Base-by-base conservation (phyloP, 2,888 invertebrate genomes). In the Aspidapion aeneum region DNA sequence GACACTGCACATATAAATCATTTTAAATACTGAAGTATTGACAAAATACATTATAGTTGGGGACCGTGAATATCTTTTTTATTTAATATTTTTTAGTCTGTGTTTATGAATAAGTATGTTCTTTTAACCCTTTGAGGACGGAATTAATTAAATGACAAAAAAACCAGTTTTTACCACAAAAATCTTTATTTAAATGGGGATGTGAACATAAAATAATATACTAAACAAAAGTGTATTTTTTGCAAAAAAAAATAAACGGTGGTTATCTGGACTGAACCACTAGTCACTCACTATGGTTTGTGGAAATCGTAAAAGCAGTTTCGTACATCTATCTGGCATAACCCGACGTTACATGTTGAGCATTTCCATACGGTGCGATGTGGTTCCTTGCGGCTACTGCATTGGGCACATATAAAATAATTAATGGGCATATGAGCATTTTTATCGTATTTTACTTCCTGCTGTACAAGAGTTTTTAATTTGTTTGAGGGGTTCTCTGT, bases 381-480 rank as follows among this genome's bases (percentile, higher is more conserved):
- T 52, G 52, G 17, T 52, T 52, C 18, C 52, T 52, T 52, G 52
- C 52, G 52, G 52, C n/a, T 52, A n/a, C 52, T 5, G n/a, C 52
- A 52, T 52, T 52, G 52, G 52, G 17, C 52, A 52, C 52, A 52
- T 52, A 3, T 52, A 52, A 52, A n/a, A 3, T 3, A 52, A n/a
- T 52, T 3, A 52, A 52, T 52, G 52, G 52, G 52, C 52, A 52
- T 52, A 52, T 52, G 52, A 52, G 52, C 52, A 18, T 52, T 52
- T 52, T 52, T 52, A 52, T 52, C 52, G 16, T 52, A 52, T n/a
- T n/a, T 52, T 52, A 52, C 16, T 52, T 52, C 52, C 16, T 52
- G 52, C 52, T n/a, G 52, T 52, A 52, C n/a, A n/a, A n/a, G n/a
- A 52, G 52, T 52, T 52, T 52, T 52, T 3, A 52, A 52, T 52